Percentiles rank a stretch among this genome's conserved stretches.
Conservation (phyloP, 2,113 vertebrate genomes). For the Callaeas wilsoni region DNA sequence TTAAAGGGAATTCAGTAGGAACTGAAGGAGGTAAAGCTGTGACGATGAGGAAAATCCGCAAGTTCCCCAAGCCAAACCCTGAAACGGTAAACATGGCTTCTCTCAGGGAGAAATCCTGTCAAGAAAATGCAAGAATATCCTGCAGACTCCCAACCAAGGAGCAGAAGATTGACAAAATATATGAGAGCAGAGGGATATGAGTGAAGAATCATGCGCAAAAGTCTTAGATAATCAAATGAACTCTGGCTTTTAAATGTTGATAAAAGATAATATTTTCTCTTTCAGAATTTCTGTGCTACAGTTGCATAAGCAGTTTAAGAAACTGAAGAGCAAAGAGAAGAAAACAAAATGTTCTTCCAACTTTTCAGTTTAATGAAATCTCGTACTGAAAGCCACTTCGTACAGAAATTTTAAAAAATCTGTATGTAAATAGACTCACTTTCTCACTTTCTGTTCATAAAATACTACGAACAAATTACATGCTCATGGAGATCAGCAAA, state of each 20-base stretch:
- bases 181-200: not conserved
- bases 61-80: not conserved
- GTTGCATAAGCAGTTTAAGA: not conserved
- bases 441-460: not conserved
- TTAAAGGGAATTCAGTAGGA: not conserved
- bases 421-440: not conserved
- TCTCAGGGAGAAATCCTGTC: not conserved
- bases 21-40: not conserved
- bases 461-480: not conserved
- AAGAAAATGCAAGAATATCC: not conserved
- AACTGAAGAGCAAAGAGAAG: not conserved
- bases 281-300: not conserved
- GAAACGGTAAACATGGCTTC: not conserved
- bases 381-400: not conserved
- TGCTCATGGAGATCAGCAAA: not conserved
- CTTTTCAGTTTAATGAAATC: not conserved
- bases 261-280: not conserved
- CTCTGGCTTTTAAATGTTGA: not conserved
- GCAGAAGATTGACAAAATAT: not conserved
- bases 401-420: not conserved
- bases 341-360: not conserved
- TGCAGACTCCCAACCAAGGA: not conserved
- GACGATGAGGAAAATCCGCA: not conserved
- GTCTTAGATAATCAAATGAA: not conserved
- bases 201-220: not conserved